Evolutionary conservation across 2,113 vertebrate species (phyloP).

Genomic region (Trichomycterus rosablanca): DNA sequence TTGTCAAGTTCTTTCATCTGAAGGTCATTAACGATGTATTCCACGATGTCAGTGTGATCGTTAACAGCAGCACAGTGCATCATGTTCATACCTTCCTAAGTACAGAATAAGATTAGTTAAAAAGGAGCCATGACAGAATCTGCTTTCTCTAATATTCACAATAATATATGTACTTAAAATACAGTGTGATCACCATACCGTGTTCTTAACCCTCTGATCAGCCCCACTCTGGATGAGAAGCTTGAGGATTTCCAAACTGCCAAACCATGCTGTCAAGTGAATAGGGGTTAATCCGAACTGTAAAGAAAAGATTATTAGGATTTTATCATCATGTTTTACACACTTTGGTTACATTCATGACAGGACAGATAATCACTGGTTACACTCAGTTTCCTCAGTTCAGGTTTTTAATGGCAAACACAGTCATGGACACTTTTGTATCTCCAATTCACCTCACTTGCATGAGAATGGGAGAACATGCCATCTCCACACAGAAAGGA

Average conservation of each 20-base stretch:
- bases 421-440: too few relatives aligned
- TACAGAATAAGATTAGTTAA: constrained; percentile 6
- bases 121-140: too few relatives aligned
- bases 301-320: constrained; percentile 14
- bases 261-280: constrained; percentile 87
- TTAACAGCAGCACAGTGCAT: constrained; percentile 85
- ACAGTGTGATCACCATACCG: constrained; percentile 58
- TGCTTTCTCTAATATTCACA: too few relatives aligned
- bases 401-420: too few relatives aligned
- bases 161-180: not conserved
- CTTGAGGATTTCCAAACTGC: constrained; percentile 77
- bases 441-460: too few relatives aligned
- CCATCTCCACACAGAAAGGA: too few relatives aligned
- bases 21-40: constrained; percentile 82
- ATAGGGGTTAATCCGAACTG: constrained; percentile 80
- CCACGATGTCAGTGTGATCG: constrained; percentile 73
- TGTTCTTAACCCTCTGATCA: constrained; percentile 76
- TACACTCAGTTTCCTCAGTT: too few relatives aligned
- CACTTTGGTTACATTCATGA: too few relatives aligned
- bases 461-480: too few relatives aligned
- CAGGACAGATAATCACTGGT: too few relatives aligned
- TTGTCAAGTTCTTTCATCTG: constrained; percentile 80
- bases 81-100: constrained; percentile 80
- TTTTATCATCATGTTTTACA: too few relatives aligned
- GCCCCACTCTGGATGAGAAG: constrained; percentile 81